phyloP scores from a whole-genome alignment of 2,888 invertebrate species.

The Drosophila nr. fundita region DNA sequence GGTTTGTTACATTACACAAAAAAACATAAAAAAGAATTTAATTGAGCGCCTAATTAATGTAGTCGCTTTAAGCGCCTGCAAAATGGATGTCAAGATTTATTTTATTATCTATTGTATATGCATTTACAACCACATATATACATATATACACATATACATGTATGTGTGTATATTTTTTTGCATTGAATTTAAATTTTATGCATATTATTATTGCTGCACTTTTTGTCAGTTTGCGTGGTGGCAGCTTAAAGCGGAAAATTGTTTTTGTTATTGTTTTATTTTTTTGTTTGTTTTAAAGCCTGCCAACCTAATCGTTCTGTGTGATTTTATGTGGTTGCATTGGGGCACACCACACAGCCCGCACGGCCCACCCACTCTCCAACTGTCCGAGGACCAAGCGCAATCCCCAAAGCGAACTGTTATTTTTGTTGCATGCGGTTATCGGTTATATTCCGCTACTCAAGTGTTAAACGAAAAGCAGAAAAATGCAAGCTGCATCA shows the following conservation, averaged over 20 bases:
- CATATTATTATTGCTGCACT: slow-evolving; percentile 44
- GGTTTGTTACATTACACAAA: not conserved
- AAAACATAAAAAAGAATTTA: slow-evolving; percentile 23
- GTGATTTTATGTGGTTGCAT: slow-evolving; percentile 71
- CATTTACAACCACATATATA: not conserved
- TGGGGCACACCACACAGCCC: slow-evolving; percentile 56
- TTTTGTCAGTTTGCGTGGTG: slow-evolving; percentile 24
- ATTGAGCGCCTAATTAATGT: slow-evolving; percentile 47
- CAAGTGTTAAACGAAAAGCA: slow-evolving; percentile 31
- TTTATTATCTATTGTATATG: slow-evolving; percentile 44
- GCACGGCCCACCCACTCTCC: slow-evolving; percentile 13
- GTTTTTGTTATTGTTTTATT: slow-evolving; percentile 25
- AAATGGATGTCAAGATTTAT: slow-evolving; percentile 39
- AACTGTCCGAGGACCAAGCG: not conserved
- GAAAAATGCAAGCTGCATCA: not conserved
- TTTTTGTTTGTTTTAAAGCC: slow-evolving; percentile 25
- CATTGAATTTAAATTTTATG: slow-evolving; percentile 35
- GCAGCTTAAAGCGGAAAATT: slow-evolving; percentile 37
- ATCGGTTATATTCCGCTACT: slow-evolving; percentile 16
- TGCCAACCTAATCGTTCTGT: slow-evolving; percentile 68
- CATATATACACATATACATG: too few species aligned
- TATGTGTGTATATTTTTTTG: slow-evolving; percentile 5
- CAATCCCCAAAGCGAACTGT: not conserved
- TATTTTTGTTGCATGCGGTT: slow-evolving; percentile 28
- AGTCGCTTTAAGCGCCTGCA: slow-evolving; percentile 39